Evolutionary conservation across 2,888 invertebrate species (phyloP).

Genomic region (Lithosia quadra): DNA sequence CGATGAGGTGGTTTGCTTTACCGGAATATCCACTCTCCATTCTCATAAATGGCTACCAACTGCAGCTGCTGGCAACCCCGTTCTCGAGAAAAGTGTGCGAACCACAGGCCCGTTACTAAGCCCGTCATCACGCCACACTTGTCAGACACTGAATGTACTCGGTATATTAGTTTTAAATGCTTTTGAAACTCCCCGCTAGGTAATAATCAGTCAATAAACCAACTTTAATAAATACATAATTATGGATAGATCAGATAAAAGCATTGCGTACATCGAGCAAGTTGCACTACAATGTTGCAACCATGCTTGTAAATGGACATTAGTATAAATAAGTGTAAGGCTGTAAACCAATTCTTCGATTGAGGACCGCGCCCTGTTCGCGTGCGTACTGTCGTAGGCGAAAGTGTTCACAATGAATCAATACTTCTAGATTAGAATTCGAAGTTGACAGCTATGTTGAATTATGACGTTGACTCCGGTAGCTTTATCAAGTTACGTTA

Average conservation of each 20-base stretch:
- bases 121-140: no score
- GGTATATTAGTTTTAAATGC: background rate
- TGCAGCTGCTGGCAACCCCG: no score
- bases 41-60: no score
- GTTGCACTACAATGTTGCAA: conserved; percentile 32
- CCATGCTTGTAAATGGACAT: conserved; percentile 40
- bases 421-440: conserved; percentile 33
- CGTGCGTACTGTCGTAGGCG: conserved; percentile 45
- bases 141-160: no score
- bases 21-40: no score
- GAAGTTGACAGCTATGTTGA: conserved; percentile 45
- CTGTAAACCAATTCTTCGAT: conserved; percentile 50
- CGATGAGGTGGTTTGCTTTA: no score
- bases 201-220: conserved; percentile 4
- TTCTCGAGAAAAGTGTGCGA: no score
- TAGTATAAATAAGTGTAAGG: conserved; percentile 53
- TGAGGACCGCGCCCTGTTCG: conserved; percentile 50
- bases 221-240: conserved; percentile 14
- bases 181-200: background rate
- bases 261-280: conserved; percentile 32
- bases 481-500: conserved; percentile 12
- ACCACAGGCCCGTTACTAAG: no score
- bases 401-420: conserved; percentile 40
- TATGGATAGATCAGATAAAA: conserved; percentile 45
- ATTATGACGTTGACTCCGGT: conserved; percentile 30